Base-by-base conservation (phyloP, 1,140 invertebrate species). In the Hycleus cichorii region DNA sequence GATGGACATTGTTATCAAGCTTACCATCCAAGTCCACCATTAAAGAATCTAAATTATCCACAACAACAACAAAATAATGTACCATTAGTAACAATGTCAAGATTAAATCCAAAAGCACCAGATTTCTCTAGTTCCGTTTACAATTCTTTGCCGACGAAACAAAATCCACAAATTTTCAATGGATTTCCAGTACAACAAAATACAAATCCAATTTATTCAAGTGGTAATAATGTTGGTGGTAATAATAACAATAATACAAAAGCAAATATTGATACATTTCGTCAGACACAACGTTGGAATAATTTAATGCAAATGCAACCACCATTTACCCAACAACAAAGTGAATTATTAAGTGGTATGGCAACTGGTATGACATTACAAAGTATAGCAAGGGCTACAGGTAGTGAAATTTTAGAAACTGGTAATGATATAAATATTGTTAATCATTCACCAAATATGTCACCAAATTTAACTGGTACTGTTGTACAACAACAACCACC, bases 41-140 rank as follows among this genome's bases (percentile, higher is more conserved):
- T 78, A 51, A 78, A 70, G 55, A 57, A 58, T 58, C 49, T 38
- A 48, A 51, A 55, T 27, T 55, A 55, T 54, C 52, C 63, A 55
- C 53, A 55, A 12, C 32, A 42, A 42, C 59, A 62, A 42, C 66
- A 64, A 47, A 60, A 53, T 38, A 61, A 59, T 45, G 40, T 57
- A 12, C 51, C 60, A 4, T 44, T 56, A 48, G 78, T 81, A 59
- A 78, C 75, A 62, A 84, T 84, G 76, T 92, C 89, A 39, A 80
- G 89, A 48, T 78, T 94, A 48, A 94, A 94, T 77, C 91, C 91
- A 1, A 84, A 91, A 67, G 91, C 91, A 12, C 90, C 90, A 2
- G 90, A 93, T 74, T 94, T 93, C 70, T 82, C 82, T 0, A 78
- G 77, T 48, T 76, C 76, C 8, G 54, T 78, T 4, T 79, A 79